These are phyloP conservation scores for Lithodes maja DNA, from an alignment of 2,888 invertebrate genomes.

Conservation along the genomic window DNA sequence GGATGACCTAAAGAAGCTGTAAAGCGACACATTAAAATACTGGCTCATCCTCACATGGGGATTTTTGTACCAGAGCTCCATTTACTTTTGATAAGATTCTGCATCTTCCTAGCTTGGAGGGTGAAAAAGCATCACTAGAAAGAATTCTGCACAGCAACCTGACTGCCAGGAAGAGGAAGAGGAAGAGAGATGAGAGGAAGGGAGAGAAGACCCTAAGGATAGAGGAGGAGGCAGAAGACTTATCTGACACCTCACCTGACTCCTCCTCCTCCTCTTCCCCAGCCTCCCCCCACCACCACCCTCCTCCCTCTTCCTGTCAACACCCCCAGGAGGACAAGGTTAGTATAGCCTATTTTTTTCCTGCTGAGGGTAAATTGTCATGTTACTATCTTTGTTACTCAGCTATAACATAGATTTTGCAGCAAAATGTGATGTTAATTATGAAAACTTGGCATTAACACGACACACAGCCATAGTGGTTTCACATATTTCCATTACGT, in stretches of 20 bases:
- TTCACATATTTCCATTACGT: too few species aligned
- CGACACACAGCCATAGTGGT: too few species aligned
- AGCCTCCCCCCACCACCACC: background rate
- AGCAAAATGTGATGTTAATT: too few species aligned
- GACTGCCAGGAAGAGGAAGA: slow-evolving; percentile 8
- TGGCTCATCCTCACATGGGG: too few species aligned
- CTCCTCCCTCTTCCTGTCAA: background rate
- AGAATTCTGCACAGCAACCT: slow-evolving; percentile 39
- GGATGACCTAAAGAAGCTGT: too few species aligned
- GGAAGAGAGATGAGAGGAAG: slow-evolving; percentile 12
- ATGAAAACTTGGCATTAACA: too few species aligned
- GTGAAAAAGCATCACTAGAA: slow-evolving; percentile 55
- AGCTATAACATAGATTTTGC: too few species aligned
- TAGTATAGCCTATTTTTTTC: too few species aligned
- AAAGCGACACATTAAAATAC: too few species aligned
- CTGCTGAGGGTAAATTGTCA: too few species aligned
- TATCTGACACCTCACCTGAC: background rate
- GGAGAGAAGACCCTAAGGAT: background rate
- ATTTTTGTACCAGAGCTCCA: too few species aligned
- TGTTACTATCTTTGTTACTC: too few species aligned
- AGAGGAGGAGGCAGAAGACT: slow-evolving; percentile 30
- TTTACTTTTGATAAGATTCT: background rate
- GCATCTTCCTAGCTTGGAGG: slow-evolving; percentile 44
- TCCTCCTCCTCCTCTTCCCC: background rate
- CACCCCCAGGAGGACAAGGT: background rate